Evolutionary conservation across 2,797 vertebrate species (phyloP), one percentile per base, ranked within the genome.

Genomic region (Ptychobarbus kaznakovi): DNA sequence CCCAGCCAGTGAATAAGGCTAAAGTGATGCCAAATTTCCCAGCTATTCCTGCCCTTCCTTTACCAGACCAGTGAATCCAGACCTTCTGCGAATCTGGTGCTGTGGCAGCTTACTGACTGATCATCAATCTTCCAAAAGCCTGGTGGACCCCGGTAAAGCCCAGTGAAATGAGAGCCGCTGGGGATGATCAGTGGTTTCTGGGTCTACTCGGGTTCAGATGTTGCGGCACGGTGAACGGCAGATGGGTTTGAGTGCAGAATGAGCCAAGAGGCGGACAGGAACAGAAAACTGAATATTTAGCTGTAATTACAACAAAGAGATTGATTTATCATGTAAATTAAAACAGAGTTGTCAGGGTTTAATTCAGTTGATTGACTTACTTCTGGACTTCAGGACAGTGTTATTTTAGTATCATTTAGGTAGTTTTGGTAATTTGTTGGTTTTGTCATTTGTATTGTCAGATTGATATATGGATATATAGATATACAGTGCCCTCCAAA

Each of bases 61-160:
- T 75, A 65, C 72, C 81, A 83, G 81, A 83, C 81, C 81, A 75
- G 56, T 75, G 81, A 83, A 51, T 83, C 81, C 81, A 83, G 81
- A 83, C 81, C 81, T 75, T 74, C 70, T 65, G 72, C 61, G 18
- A 76, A 83, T 66, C 81, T 83, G 81, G 81, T 51, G 58, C 58
- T 40, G 81, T 76, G 81, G 81, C 81, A 66, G 42, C 42, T 75
- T 66, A 83, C 72, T 32, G 58, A 63, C 58, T 63, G 28, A 75
- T 75, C 81, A 83, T 83, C 58, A 83, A 75, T 75, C 72, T 65
- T 83, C 70, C 81, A 82, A 63, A 63, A 63, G 18, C 53, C 69
- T 74, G 81, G 70, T 82, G 81, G 68, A 38, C 80, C 53, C 12
- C n/a, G 4, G n/a, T 46, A 25, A 80, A 80, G 77, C 77, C 40